Percentiles rank a stretch among this genome's conserved stretches.
Conservation (phyloP, 2,113 vertebrate genomes). For the Mastomys coucha region DNA sequence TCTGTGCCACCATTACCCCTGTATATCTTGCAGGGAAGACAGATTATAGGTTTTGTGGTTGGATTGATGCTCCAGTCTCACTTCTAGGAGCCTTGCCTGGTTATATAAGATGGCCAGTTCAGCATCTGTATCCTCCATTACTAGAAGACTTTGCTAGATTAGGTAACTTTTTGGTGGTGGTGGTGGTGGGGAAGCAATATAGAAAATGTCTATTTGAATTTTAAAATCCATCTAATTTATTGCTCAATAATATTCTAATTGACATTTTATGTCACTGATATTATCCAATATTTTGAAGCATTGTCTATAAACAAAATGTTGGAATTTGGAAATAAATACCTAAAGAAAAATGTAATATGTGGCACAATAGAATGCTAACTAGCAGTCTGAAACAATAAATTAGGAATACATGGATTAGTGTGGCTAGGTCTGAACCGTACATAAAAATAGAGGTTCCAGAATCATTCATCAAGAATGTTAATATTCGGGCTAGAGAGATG, state of each 20-base stretch:
- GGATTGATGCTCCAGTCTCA: no score
- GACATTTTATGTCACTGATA: slow-evolving; percentile 22
- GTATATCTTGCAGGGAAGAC: no score
- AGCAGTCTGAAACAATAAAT: neutral
- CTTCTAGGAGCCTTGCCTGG: no score
- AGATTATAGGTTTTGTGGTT: no score
- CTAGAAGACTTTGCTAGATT: no score
- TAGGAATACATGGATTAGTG: neutral
- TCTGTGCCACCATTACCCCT: no score
- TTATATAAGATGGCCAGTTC: no score
- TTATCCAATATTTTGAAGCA: neutral
- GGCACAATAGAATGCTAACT: neutral
- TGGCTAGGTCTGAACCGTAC: neutral
- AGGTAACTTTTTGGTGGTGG: no score
- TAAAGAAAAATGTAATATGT: neutral
- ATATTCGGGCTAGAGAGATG: no score
- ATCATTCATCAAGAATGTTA: neutral
- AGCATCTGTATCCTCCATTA: no score
- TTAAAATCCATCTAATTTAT: neutral
- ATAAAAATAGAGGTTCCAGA: neutral
- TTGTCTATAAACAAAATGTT: neutral
- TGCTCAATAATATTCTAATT: neutral
- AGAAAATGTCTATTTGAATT: neutral
- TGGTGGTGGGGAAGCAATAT: neutral
- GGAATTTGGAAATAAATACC: neutral